Evolutionary conservation across 2,797 vertebrate genomes (phyloP).

Genomic region (Anguilla obscura): DNA sequence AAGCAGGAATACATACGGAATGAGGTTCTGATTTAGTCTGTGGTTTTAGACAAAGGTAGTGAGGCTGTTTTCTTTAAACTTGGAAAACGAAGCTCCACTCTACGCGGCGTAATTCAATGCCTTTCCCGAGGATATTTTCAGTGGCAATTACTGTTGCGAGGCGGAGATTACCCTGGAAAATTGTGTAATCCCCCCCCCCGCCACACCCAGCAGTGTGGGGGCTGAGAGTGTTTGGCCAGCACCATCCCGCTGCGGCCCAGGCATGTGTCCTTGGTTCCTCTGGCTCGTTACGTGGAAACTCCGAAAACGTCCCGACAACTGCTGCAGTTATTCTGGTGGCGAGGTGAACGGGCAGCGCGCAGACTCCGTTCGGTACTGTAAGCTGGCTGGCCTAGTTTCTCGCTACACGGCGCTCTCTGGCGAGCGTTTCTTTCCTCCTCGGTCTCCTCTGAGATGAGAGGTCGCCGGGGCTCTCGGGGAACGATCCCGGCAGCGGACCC

Average conservation of each 20-base stretch:
- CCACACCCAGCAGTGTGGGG: slow-evolving; percentile 52
- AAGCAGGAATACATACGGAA: not conserved
- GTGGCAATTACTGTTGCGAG: not conserved
- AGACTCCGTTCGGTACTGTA: slow-evolving; percentile 45
- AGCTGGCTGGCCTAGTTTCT: slow-evolving; percentile 54
- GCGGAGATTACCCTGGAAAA: not conserved
- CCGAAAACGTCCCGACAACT: slow-evolving; percentile 46
- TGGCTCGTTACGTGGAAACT: slow-evolving; percentile 55
- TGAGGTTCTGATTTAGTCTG: not conserved
- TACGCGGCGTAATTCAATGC: not conserved
- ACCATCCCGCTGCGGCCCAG: slow-evolving; percentile 64
- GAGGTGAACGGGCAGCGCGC: slow-evolving; percentile 44
- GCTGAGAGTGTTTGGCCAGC: slow-evolving; percentile 44
- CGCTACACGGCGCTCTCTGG: slow-evolving; percentile 41
- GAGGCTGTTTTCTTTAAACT: not conserved
- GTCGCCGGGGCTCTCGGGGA: not conserved
- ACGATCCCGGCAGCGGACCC: not conserved
- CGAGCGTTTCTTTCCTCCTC: slow-evolving; percentile 37
- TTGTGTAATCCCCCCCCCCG: slow-evolving; percentile 26
- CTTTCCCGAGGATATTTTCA: not conserved
- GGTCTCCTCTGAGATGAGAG: slow-evolving; percentile 16
- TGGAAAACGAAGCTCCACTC: not conserved
- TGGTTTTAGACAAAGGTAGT: not conserved
- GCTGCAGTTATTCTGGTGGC: slow-evolving; percentile 55
- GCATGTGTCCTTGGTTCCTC: slow-evolving; percentile 67